These are phyloP conservation scores for Cavia porcellus DNA, from an alignment of 2,113 vertebrate species.

Conservation along the genomic window DNA sequence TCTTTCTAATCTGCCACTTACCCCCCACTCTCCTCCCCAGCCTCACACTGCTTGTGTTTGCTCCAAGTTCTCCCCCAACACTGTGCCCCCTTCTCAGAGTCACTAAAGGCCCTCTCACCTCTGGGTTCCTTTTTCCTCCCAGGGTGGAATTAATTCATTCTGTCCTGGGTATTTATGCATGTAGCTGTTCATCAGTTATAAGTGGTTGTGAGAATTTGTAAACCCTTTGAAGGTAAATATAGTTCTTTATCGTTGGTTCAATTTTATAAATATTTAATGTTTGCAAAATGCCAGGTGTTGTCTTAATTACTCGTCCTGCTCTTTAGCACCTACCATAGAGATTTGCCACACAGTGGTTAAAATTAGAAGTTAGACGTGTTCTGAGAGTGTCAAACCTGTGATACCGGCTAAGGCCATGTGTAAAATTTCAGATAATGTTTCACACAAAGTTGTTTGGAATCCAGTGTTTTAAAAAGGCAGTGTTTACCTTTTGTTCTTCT, in stretches of 20 bases:
- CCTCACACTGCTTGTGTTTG: background rate
- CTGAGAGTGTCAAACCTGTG: background rate
- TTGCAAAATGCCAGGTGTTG: background rate
- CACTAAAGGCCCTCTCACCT: slow-evolving; percentile 12
- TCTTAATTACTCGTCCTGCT: background rate
- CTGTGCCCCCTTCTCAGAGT: background rate
- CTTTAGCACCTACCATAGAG: background rate
- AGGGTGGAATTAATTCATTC: background rate
- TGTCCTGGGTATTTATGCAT: background rate
- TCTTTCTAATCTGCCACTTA: background rate
- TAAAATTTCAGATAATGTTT: slow-evolving; percentile 21
- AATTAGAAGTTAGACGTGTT: background rate
- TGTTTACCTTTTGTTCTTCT: slow-evolving; percentile 25
- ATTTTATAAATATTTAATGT: slow-evolving; percentile 57
- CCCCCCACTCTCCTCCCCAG: background rate
- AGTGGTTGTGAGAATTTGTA: background rate
- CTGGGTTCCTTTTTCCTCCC: background rate
- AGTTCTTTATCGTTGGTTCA: background rate
- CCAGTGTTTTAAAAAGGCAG: background rate
- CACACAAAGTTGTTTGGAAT: slow-evolving; percentile 19
- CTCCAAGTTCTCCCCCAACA: background rate
- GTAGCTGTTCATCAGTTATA: background rate
- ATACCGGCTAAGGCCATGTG: background rate
- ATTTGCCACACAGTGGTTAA: background rate
- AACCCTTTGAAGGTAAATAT: slow-evolving; percentile 32